These are phyloP conservation scores for Drepana arcuata DNA, from an alignment of 1,140 invertebrate genomes.

Conservation along the genomic window DNA sequence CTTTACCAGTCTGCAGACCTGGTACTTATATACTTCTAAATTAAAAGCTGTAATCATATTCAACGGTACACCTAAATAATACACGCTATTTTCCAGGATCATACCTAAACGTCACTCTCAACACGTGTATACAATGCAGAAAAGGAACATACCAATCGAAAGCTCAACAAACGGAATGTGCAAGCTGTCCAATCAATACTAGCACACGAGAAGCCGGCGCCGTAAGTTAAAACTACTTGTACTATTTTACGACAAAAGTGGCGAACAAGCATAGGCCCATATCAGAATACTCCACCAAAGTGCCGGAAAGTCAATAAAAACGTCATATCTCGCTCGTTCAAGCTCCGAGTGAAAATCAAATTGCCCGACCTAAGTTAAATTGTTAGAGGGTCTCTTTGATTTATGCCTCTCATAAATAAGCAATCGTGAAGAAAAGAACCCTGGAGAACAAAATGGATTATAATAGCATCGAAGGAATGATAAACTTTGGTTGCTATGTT, in stretches of 20 bases:
- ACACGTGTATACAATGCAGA: slow-evolving; percentile 90
- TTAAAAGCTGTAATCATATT: neutral
- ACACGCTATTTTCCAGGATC: slow-evolving; percentile 73
- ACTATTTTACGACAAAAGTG: too few relatives aligned
- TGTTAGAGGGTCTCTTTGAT: neutral
- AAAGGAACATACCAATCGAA: slow-evolving; percentile 95
- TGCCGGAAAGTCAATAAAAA: too few relatives aligned
- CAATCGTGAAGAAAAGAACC: too few relatives aligned
- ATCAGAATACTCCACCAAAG: too few relatives aligned
- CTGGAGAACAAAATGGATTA: too few relatives aligned
- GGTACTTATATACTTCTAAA: slow-evolving; percentile 51
- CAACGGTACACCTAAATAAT: neutral
- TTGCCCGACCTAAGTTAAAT: slow-evolving; percentile 4
- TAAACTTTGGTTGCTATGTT: too few relatives aligned
- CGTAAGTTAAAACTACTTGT: slow-evolving; percentile 70
- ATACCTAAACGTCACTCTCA: slow-evolving; percentile 87
- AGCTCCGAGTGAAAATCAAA: slow-evolving; percentile 6
- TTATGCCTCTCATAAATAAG: too few relatives aligned
- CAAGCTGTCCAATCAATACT: slow-evolving; percentile 92
- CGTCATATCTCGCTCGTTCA: too few relatives aligned
- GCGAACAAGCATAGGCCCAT: too few relatives aligned
- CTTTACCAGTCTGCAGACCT: slow-evolving; percentile 87
- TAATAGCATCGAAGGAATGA: too few relatives aligned
- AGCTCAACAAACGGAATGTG: slow-evolving; percentile 89
- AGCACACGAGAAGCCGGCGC: slow-evolving; percentile 88